A percentile compares a stretch with the other conserved stretches of the same genome.
These are phyloP conservation scores for Malacoctenus gilli DNA, from an alignment of 2,797 vertebrate species.

Conservation along the genomic window DNA sequence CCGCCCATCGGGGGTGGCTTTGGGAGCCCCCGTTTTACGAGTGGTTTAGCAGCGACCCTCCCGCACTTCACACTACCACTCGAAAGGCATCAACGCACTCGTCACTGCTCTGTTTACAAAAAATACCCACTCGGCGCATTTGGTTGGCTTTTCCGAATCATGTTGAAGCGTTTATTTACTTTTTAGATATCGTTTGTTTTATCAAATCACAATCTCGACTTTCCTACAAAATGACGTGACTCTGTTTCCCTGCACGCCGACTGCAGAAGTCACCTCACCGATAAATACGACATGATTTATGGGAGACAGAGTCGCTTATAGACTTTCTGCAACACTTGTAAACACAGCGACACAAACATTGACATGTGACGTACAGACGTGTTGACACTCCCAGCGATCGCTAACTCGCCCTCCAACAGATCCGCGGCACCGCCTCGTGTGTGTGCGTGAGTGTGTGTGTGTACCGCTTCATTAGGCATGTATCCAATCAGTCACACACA, in stretches of 20 bases:
- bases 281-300: not conserved
- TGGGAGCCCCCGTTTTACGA: too few relatives aligned
- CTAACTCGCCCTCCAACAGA: constrained; percentile 39
- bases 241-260: not conserved
- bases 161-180: too few relatives aligned
- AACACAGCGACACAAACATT: constrained; percentile 41
- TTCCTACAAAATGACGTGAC: not conserved
- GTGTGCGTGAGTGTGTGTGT: constrained; percentile 21
- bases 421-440: constrained; percentile 34
- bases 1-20: too few relatives aligned
- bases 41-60: too few relatives aligned
- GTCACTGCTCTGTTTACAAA: too few relatives aligned
- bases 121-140: too few relatives aligned
- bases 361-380: constrained; percentile 14
- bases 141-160: too few relatives aligned
- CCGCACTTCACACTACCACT: too few relatives aligned
- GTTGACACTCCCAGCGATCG: constrained; percentile 15
- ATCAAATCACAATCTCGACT: too few relatives aligned
- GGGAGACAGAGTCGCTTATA: constrained; percentile 16
- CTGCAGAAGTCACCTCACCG: not conserved
- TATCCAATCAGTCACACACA: constrained; percentile 73
- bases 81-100: too few relatives aligned
- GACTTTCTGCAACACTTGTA: constrained; percentile 3
- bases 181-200: too few relatives aligned
- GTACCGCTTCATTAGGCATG: constrained; percentile 68